phyloP scores from a whole-genome alignment of 1,140 invertebrate species.

The Dryas iulia region DNA sequence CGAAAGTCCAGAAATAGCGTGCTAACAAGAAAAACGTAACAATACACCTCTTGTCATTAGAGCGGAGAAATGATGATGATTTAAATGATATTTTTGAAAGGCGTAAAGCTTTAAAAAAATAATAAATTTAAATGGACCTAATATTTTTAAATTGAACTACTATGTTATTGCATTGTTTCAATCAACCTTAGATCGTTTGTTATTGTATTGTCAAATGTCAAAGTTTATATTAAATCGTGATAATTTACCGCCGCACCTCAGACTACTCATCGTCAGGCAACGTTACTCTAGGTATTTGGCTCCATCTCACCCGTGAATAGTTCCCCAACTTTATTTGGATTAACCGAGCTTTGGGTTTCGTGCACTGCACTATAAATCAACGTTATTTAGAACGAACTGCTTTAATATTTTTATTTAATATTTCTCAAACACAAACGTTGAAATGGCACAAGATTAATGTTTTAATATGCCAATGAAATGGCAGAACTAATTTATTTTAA shows the following conservation, averaged over 20 bases:
- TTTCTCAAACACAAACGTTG: not conserved
- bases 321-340: constrained; percentile 46
- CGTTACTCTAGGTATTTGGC: constrained; percentile 41
- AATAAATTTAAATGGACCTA: too few relatives aligned
- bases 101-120: too few relatives aligned
- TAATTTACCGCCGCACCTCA: constrained; percentile 1
- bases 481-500: not conserved
- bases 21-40: too few relatives aligned
- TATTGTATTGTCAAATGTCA: not conserved
- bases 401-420: constrained; percentile 1
- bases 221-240: not conserved
- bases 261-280: constrained; percentile 22
- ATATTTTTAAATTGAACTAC: too few relatives aligned
- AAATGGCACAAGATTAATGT: not conserved
- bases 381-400: constrained; percentile 1
- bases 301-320: constrained; percentile 43
- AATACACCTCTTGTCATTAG: too few relatives aligned
- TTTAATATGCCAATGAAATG: not conserved
- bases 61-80: too few relatives aligned
- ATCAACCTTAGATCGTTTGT: too few relatives aligned
- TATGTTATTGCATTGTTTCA: too few relatives aligned
- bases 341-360: constrained; percentile 10
- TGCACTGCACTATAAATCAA: constrained; percentile 1
- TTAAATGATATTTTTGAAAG: too few relatives aligned
- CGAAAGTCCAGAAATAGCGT: too few relatives aligned